Percentiles rank a stretch among this genome's conserved stretches.
phyloP scores from a whole-genome alignment of 2,888 invertebrate genomes.

The Ectobius pallidus region DNA sequence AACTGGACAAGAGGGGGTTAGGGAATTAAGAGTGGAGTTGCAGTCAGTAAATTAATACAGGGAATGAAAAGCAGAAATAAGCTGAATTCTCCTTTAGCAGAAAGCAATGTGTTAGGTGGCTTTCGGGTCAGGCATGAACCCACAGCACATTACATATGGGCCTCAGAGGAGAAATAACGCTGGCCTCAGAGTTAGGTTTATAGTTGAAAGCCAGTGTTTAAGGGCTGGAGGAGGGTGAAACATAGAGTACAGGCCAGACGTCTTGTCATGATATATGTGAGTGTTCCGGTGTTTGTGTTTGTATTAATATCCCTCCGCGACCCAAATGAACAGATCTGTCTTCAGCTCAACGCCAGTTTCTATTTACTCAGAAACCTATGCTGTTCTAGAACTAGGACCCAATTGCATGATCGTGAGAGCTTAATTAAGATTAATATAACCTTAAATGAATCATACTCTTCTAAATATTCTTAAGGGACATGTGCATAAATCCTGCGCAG shows the following conservation, averaged over 20 bases:
- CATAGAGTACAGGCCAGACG: background rate
- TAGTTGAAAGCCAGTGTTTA: background rate
- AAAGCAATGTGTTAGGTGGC: background rate
- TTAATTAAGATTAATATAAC: no score
- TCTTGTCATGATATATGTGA: background rate
- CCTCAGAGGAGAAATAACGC: background rate
- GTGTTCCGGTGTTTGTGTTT: background rate
- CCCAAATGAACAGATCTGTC: background rate
- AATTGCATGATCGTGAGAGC: no score
- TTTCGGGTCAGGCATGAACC: background rate
- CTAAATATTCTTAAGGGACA: no score
- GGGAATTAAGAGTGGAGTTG: no score
- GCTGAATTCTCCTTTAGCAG: no score
- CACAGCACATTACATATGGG: constrained; percentile 2
- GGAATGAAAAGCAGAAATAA: no score
- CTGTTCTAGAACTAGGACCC: no score
- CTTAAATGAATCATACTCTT: no score
- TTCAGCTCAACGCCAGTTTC: background rate
- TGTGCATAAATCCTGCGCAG: no score
- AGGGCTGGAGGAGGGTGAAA: background rate
- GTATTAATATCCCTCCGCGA: background rate
- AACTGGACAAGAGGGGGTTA: no score
- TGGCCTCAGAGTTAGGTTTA: background rate
- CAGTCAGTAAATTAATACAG: no score
- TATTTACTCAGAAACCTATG: no score